Conservation (phyloP, 30 jellyfish, hydroid and myxozoan species). For the Hydra vulgaris region DNA sequence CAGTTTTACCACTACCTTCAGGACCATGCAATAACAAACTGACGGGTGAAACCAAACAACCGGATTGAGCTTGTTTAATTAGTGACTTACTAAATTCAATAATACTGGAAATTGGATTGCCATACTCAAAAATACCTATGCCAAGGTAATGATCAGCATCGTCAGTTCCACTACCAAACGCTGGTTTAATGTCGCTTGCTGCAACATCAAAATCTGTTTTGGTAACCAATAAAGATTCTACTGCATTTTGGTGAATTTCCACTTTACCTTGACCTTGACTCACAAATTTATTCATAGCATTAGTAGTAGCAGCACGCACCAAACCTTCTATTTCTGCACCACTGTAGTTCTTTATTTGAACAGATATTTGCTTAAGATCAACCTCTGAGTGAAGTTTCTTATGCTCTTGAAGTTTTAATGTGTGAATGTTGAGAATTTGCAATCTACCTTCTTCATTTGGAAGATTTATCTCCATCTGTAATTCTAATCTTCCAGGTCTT, state of each 20-base stretch:
- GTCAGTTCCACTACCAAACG: conserved; percentile 83
- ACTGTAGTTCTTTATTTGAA: conserved; percentile 86
- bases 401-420: conserved; percentile 43
- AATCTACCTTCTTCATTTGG: conserved; percentile 91
- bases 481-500: conserved; percentile 97
- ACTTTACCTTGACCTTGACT: conserved; percentile 59
- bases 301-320: conserved; percentile 97
- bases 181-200: conserved; percentile 77
- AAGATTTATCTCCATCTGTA: conserved; percentile 93
- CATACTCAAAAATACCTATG: conserved; percentile 79
- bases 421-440: conserved; percentile 82
- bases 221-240: conserved; percentile 44
- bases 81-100: conserved; percentile 62
- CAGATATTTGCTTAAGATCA: conserved; percentile 41
- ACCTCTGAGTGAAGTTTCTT: conserved; percentile 53
- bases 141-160: conserved; percentile 70
- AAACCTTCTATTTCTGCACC: conserved; percentile 99
- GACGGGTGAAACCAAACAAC: conserved; percentile 92
- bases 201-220: conserved; percentile 76
- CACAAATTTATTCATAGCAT: conserved; percentile 81
- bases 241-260: conserved; percentile 50
- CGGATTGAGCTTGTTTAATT: conserved; percentile 67
- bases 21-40: conserved; percentile 84
- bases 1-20: conserved; percentile 92
- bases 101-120: conserved; percentile 44